phyloP scores from a whole-genome alignment of 37 sponge, comb jelly and placozoan species.

The Ianthella basta region DNA sequence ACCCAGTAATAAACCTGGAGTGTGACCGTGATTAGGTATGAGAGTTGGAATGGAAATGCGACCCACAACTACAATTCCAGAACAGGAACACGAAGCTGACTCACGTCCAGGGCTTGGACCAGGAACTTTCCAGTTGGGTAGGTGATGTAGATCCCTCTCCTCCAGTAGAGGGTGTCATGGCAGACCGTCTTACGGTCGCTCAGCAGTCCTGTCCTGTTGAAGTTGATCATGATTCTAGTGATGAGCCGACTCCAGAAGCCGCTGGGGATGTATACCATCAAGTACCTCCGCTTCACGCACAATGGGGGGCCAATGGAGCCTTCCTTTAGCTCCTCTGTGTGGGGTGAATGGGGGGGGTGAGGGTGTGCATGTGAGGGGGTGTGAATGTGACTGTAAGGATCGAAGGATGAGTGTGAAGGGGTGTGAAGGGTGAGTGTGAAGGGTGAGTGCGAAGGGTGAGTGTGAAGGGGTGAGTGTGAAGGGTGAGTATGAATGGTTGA shows the following conservation, averaged over 20 bases:
- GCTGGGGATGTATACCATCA: constrained; percentile 90
- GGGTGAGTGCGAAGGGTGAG: no score
- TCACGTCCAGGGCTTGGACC: constrained; percentile 63
- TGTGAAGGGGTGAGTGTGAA: no score
- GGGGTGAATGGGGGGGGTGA: neutral
- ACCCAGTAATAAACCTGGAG: constrained; percentile 5
- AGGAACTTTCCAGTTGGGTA: constrained; percentile 75
- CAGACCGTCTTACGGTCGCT: neutral
- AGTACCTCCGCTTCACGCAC: constrained; percentile 72
- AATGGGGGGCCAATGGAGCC: constrained; percentile 20
- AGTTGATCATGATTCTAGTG: constrained; percentile 83
- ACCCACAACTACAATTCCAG: no score
- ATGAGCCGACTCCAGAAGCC: constrained; percentile 97
- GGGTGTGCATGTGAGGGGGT: no score
- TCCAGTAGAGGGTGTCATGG: constrained; percentile 71
- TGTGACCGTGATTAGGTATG: neutral
- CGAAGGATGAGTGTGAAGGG: no score
- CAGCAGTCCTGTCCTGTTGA: constrained; percentile 77
- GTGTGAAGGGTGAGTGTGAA: no score
- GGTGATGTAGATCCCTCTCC: constrained; percentile 74
- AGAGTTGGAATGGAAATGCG: no score
- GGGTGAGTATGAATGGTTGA: no score
- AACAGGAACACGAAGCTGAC: neutral
- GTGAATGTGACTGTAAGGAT: no score
- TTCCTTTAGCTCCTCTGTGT: neutral